These are phyloP conservation scores for Oscheius sp. DNA, from an alignment of 2,888 invertebrate genomes.

Conservation along the genomic window DNA sequence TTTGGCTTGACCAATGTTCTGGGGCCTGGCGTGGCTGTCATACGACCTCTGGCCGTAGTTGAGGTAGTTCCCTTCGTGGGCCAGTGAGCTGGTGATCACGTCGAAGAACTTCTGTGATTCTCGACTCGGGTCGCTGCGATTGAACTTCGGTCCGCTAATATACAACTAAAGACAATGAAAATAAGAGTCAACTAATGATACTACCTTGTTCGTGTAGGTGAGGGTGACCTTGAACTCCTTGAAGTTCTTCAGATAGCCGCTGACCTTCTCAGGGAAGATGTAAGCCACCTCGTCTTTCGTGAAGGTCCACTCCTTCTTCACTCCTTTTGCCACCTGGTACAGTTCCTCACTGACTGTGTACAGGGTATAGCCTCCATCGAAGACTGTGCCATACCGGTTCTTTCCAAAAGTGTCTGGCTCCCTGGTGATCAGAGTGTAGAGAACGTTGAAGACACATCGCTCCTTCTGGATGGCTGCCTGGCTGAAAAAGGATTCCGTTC, in stretches of 20 bases:
- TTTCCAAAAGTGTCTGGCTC: conserved; percentile 14
- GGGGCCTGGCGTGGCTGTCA: neutral
- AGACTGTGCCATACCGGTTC: neutral
- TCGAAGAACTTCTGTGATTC: conserved; percentile 27
- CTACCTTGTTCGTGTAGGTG: neutral
- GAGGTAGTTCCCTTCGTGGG: conserved; percentile 16
- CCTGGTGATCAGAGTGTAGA: neutral
- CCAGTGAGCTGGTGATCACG: neutral
- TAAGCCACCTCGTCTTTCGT: neutral
- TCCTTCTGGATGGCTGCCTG: conserved; percentile 16
- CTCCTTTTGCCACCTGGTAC: neutral
- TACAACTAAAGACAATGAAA: conserved; percentile 1
- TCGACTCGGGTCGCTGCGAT: neutral
- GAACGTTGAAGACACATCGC: neutral
- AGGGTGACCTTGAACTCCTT: neutral
- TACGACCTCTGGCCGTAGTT: conserved; percentile 23
- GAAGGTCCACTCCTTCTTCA: neutral
- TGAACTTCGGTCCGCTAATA: neutral
- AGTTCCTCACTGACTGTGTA: neutral
- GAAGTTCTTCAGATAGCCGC: neutral
- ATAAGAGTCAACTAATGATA: neutral
- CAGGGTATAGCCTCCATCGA: conserved; percentile 27
- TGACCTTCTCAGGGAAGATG: neutral
- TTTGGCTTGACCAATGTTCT: neutral
- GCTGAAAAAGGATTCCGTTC: neutral